Evolutionary conservation across 1,140 invertebrate genomes (phyloP), one percentile per base, ranked within the genome.

Genomic region (Listronotus bonariensis): DNA sequence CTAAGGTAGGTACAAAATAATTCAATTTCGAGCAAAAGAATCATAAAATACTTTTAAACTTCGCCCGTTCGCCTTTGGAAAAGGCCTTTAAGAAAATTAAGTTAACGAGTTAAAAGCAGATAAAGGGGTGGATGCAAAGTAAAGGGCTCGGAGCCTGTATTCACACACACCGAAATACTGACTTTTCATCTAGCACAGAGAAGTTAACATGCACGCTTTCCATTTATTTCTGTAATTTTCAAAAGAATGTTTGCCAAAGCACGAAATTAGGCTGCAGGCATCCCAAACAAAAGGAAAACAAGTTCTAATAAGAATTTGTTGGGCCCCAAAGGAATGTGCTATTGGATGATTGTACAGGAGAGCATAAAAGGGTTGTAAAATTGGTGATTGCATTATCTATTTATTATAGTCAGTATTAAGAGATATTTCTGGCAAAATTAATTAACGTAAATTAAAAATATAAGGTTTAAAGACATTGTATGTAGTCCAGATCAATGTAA

Each of bases 201-300:
- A 9, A 8, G 34, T 12, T 10, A 36, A 36, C 56, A 58, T 46
- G 43, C 56, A 31, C 32, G 15, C 48, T 36, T 58, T 48, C 34
- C 42, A 48, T 58, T 58, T 58, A 58, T 58, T 46, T 58, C 45
- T 10, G 56, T 48, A 48, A 48, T 56, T 56, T 56, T 45, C 40
- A 56, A 56, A 58, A 58, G 56, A 58, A 58, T 58, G 56, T 49
- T 49, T 58, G 56, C 42, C 43, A 58, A 58, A 58, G 56, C 56
- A 49, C 56, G 45, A 58, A 58, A 48, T 58, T 58, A 58, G 56
- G 56, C 46, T 58, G 56, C 56, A 42, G 43, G 56, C 45, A 48
- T 48, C 56, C 42, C 46, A 58, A 58, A 58, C 42, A 58, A 58
- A 48, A 42, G 42, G 56, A 18, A 36, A 58, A 58, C 56, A 58